A percentile compares a stretch with the other conserved stretches of the same genome.
These are phyloP conservation scores for Martes martes DNA, from an alignment of 2,113 vertebrate species.

Conservation along the genomic window DNA sequence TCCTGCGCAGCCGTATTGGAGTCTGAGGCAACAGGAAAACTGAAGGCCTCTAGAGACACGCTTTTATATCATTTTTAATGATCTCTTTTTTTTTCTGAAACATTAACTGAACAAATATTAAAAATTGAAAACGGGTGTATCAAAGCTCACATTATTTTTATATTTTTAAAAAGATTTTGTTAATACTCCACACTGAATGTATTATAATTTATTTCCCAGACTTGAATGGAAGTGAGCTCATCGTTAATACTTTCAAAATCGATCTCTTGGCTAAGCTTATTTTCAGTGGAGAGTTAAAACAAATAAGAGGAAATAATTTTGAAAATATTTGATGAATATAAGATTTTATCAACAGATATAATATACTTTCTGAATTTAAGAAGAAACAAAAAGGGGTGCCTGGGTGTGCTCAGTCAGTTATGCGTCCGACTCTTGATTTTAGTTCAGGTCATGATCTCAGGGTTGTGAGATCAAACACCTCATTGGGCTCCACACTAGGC, in stretches of 20 bases:
- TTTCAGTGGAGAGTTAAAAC: background rate
- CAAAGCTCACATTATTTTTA: background rate
- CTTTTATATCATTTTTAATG: background rate
- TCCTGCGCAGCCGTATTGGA: background rate
- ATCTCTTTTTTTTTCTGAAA: background rate
- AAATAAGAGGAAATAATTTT: background rate
- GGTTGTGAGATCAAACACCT: background rate
- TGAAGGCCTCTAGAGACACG: background rate
- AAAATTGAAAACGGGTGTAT: background rate
- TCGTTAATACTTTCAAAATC: background rate
- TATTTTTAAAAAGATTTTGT: background rate
- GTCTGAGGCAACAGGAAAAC: background rate
- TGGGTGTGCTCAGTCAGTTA: background rate
- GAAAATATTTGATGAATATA: background rate
- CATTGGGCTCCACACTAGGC: background rate
- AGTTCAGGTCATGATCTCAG: background rate
- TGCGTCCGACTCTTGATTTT: background rate
- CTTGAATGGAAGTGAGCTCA: background rate
- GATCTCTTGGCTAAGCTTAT: background rate
- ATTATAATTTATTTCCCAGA: background rate
- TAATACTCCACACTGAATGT: background rate
- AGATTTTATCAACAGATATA: too few species aligned
- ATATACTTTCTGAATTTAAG: background rate
- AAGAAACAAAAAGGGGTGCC: background rate
- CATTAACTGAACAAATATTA: background rate